Evolutionary conservation across 1,140 invertebrate genomes (phyloP).

Genomic region (Drosophila arawakana): DNA sequence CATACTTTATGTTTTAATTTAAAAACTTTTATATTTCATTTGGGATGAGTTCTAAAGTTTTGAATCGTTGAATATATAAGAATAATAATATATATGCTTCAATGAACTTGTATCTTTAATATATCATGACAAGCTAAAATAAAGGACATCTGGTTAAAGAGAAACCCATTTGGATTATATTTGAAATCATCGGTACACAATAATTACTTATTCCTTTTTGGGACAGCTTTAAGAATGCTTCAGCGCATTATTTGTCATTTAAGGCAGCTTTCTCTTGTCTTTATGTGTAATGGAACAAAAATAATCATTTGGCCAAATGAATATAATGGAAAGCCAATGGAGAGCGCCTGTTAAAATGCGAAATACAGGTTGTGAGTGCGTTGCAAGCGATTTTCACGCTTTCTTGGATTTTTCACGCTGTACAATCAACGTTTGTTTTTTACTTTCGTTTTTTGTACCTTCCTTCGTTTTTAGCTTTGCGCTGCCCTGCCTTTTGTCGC

Average conservation of each 20-base stretch:
- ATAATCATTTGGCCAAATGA: slow-evolving; percentile 19
- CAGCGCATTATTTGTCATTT: slow-evolving; percentile 15
- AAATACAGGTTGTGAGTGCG: slow-evolving; percentile 12
- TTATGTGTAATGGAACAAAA: slow-evolving; percentile 25
- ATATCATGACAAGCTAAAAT: neutral
- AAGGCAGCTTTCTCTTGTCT: slow-evolving; percentile 2
- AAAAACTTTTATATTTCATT: no score
- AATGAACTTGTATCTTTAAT: slow-evolving; percentile 13
- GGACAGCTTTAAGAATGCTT: slow-evolving; percentile 7
- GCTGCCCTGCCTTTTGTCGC: slow-evolving; percentile 31
- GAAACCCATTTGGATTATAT: slow-evolving; percentile 30
- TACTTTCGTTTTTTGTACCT: slow-evolving; percentile 37
- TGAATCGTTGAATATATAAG: no score
- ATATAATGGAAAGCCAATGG: slow-evolving; percentile 18
- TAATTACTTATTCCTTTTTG: slow-evolving; percentile 23
- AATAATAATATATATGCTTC: neutral
- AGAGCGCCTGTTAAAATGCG: slow-evolving; percentile 20
- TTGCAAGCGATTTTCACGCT: slow-evolving; percentile 71
- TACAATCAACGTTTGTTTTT: slow-evolving; percentile 7
- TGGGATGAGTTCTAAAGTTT: no score
- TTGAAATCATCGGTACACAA: slow-evolving; percentile 2
- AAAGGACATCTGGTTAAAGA: slow-evolving; percentile 3
- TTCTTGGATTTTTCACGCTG: slow-evolving; percentile 62
- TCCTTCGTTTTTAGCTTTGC: slow-evolving; percentile 16
- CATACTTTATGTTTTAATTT: neutral